Base-by-base conservation (phyloP, 2,797 vertebrate genomes). In the Apodemus agrarius region DNA sequence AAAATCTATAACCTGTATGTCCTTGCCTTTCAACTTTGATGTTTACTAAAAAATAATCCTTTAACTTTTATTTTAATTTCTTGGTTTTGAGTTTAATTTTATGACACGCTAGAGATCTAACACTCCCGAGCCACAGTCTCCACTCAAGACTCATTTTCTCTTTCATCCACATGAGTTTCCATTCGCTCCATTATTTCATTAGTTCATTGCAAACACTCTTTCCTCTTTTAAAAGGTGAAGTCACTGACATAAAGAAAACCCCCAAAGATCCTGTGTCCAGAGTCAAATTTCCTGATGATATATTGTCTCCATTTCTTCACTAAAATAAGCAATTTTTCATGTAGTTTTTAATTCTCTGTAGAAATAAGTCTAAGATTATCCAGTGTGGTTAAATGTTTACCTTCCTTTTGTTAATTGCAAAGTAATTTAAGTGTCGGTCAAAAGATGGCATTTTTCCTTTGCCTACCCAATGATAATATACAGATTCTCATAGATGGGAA, bases 201-300 rank as follows among this genome's bases (percentile, higher is more conserved):
- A 54, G 13, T 65, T 76, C 67, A n/a, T 88, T 76, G 21, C 31
- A 74, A 81, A 86, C 0, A 89, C 5, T 76, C 63, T 16, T 74
- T 94, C 8, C 13, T 54, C 65, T 92, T 90, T 90, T 87, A 86
- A 93, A 96, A 97, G 43, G 43, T 72, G 9, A 94, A 88, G 13
- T 92, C 17, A 22, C 0, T 89, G 12, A 91, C 94, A 92, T 9
- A 83, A 85, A 21, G 3, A 75, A 69, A 92, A 57, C 0, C 1
- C 12, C 9, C 10, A 83, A 83, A 67, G 6, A 92, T 49, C 80
- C 3, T 46, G 91, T 89, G 14, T 57, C 84, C 43, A 89, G 9
- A 40, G 49, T 95, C 59, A 89, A 83, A 37, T 72, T 85, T 3
- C 2, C 8, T 59, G n/a, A 24, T 49, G 37, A 61, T 67, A 52